phyloP scores from a whole-genome alignment of 1,140 invertebrate species.

The Caerostris darwini region DNA sequence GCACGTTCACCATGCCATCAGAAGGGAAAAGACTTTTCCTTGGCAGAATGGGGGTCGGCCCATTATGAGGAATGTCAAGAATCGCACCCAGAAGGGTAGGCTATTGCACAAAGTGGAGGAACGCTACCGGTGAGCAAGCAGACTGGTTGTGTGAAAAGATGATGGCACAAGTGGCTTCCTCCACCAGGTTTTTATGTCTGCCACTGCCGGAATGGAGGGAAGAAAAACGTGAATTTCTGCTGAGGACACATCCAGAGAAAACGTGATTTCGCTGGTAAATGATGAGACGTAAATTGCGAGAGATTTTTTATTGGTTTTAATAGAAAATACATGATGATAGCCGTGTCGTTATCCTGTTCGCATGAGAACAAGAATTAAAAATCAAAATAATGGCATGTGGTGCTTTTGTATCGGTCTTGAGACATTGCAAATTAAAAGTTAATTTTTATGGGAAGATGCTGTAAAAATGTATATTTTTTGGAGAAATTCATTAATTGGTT shows the following conservation, averaged over 20 bases:
- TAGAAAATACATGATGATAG: slow-evolving; percentile 28
- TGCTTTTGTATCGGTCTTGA: too few species aligned
- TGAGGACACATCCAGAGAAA: neutral
- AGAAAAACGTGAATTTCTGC: neutral
- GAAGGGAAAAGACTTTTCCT: neutral
- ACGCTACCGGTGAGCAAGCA: neutral
- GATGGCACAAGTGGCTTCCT: neutral
- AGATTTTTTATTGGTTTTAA: slow-evolving; percentile 15
- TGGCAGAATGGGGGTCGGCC: slow-evolving; percentile 15
- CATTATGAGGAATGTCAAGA: slow-evolving; percentile 39
- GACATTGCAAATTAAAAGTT: too few species aligned
- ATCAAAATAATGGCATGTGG: too few species aligned
- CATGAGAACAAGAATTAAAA: too few species aligned
- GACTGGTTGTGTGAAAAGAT: neutral
- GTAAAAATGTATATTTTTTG: too few species aligned
- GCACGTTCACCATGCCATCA: slow-evolving; percentile 38
- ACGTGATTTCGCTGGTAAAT: slow-evolving; percentile 33
- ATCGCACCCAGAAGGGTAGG: slow-evolving; percentile 38
- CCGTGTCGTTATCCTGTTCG: neutral
- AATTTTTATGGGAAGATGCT: too few species aligned
- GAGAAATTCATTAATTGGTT: too few species aligned
- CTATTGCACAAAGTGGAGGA: neutral
- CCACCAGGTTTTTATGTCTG: neutral
- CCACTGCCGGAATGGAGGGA: neutral
- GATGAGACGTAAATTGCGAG: neutral